Evolutionary conservation across 1,140 invertebrate species (phyloP).

Genomic region (Drosophila obscura): DNA sequence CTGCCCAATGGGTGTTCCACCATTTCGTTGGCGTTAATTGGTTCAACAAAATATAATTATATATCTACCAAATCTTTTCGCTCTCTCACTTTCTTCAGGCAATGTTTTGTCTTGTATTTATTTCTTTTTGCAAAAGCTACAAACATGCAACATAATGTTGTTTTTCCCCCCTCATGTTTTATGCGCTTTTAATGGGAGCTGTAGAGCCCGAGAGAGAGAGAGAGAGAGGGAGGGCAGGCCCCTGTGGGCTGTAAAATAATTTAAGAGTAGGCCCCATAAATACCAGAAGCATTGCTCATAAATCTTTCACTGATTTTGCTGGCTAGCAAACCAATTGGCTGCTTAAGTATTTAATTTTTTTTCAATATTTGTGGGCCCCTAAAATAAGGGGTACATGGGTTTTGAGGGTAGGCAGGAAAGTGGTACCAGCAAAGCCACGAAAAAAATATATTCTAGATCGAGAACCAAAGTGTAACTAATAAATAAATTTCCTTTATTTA

Average conservation of each 20-base stretch:
- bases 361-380: constrained; percentile 55
- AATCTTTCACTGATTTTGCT: constrained; percentile 75
- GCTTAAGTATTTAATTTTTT: constrained; percentile 60
- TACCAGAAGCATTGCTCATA: constrained; percentile 69
- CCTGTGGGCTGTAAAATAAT: constrained; percentile 64
- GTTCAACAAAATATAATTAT: constrained; percentile 22
- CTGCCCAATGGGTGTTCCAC: constrained; percentile 49
- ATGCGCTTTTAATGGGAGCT: constrained; percentile 70
- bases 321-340: constrained; percentile 60
- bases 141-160: constrained; percentile 49
- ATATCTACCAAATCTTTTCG: constrained; percentile 1
- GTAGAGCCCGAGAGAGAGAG: background rate
- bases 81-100: background rate
- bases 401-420: too few species aligned
- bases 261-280: constrained; percentile 70
- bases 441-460: too few species aligned
- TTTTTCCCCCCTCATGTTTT: constrained; percentile 42
- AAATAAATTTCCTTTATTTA: too few species aligned
- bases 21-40: constrained; percentile 58
- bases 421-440: too few species aligned
- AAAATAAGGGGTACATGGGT: too few species aligned
- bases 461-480: too few species aligned
- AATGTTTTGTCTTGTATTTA: constrained; percentile 41
- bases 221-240: constrained; percentile 8
- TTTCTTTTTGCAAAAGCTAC: constrained; percentile 61